Base-by-base conservation (phyloP, 2,113 vertebrate genomes). In the Anas platyrhynchos region DNA sequence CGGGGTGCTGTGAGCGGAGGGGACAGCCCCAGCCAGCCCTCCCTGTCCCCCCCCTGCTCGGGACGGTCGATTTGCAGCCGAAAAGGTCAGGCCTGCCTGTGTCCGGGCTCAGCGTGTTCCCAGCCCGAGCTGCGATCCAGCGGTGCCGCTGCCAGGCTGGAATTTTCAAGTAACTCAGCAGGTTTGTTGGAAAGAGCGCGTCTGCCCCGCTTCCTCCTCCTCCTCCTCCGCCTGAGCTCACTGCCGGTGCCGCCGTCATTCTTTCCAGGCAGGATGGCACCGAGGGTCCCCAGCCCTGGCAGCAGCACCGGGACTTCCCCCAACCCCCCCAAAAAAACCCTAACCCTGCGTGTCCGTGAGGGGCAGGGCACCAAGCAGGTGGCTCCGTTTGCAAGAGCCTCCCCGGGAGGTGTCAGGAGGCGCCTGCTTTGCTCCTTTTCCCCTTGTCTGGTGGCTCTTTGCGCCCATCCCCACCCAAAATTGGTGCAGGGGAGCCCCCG, bases 161-260 rank as follows among this genome's bases (percentile, higher is more conserved):
- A 97, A 95, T 96, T 95, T 97, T 93, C 94, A 95, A 97, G 93
- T 96, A 96, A 96, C 96, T 97, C 90, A 93, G 95, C 95, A 96
- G 96, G 96, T 97, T 96, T 82, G 80, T 29, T 97, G 96, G 96
- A 96, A 96, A 95, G 90, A 86, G 66, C 91, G 89, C 96, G 93
- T 96, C 96, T 96, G 89, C 86, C 88, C 94, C 6, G 8, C 86
- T 95, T 94, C 95, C 96, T 96, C 94, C 94, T 86, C 93, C 91
- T 86, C 92, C 91, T 96, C 81, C 81, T 96, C 81, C 81, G 84
- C 95, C 93, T 92, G 94, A 97, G 96, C 93, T 96, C 96, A 97
- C 88, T 86, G 34, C 23, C 96, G 95, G 92, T 14, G 4, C 69
- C 79, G 92, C 83, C 13, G 78, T 96, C 96, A 96, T 77, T 94